Evolutionary conservation across 2,113 vertebrate genomes (phyloP).

Genomic region (Ctenodactylus gundi): DNA sequence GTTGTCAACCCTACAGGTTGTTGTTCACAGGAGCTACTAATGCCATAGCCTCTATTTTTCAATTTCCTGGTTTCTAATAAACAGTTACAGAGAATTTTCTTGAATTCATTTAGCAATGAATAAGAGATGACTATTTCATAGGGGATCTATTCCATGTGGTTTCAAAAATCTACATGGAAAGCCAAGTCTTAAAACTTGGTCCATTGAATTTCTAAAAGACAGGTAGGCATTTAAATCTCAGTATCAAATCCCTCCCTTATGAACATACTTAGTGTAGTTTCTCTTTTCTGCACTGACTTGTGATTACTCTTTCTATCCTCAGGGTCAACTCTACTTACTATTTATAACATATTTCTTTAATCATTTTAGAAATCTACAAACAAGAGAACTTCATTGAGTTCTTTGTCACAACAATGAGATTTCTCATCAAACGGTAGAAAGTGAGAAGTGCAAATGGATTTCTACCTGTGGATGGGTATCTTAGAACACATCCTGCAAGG

Average conservation of each 20-base stretch:
- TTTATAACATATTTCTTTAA: background rate
- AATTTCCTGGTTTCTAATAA: background rate
- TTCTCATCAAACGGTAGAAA: background rate
- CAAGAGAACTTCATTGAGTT: background rate
- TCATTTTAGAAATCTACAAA: background rate
- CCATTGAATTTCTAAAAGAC: background rate
- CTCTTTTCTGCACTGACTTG: conserved; percentile 19
- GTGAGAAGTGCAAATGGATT: background rate
- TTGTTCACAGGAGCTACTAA: background rate
- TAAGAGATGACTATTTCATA: background rate
- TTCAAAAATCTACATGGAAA: conserved; percentile 5
- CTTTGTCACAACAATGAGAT: background rate
- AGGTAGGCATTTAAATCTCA: background rate
- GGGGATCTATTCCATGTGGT: background rate
- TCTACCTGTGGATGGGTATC: background rate
- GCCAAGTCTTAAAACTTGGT: background rate
- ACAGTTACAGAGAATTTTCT: background rate
- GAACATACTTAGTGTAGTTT: background rate
- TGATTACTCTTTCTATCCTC: background rate
- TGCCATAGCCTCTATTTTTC: background rate
- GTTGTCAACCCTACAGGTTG: no score
- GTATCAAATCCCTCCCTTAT: background rate
- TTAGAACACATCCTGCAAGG: background rate
- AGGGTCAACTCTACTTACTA: background rate
- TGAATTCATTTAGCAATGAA: background rate